These are phyloP conservation scores for Oscheius sp. DNA, from an alignment of 1,140 invertebrate species.

Conservation along the genomic window DNA sequence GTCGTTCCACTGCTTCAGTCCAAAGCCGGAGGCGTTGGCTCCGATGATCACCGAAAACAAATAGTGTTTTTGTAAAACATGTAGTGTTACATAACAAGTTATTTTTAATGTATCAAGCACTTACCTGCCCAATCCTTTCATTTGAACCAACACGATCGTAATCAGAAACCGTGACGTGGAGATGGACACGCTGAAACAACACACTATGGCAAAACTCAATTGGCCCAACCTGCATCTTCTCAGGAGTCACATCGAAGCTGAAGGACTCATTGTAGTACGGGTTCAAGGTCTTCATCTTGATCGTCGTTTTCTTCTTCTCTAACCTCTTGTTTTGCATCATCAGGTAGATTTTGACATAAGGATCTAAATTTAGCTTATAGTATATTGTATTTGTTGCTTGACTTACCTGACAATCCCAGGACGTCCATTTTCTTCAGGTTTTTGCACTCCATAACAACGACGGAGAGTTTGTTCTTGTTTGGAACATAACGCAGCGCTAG, in stretches of 20 bases:
- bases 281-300: slow-evolving; percentile 68
- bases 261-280: slow-evolving; percentile 70
- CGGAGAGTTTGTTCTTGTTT: slow-evolving; percentile 75
- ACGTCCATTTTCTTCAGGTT: slow-evolving; percentile 80
- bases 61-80: neutral
- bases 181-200: slow-evolving; percentile 53
- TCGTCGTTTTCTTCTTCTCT: slow-evolving; percentile 70
- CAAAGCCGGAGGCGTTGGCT: slow-evolving; percentile 68
- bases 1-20: slow-evolving; percentile 85
- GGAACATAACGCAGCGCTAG: slow-evolving; percentile 77
- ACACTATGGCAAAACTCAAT: neutral
- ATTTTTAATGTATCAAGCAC: neutral
- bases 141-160: slow-evolving; percentile 81
- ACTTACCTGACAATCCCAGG: slow-evolving; percentile 73
- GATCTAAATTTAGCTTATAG: slow-evolving; percentile 64
- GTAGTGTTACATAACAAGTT: too few relatives aligned
- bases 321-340: slow-evolving; percentile 68
- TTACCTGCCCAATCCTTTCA: slow-evolving; percentile 73
- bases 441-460: slow-evolving; percentile 76
- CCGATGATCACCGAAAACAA: slow-evolving; percentile 73
- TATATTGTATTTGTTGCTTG: neutral
- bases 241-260: slow-evolving; percentile 69
- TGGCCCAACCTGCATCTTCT: slow-evolving; percentile 73
- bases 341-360: slow-evolving; percentile 69
- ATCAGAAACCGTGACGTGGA: slow-evolving; percentile 54